Evolutionary conservation across 2,888 invertebrate species (phyloP), one percentile per base, ranked within the genome.

Genomic region (Fabriciana adippe): DNA sequence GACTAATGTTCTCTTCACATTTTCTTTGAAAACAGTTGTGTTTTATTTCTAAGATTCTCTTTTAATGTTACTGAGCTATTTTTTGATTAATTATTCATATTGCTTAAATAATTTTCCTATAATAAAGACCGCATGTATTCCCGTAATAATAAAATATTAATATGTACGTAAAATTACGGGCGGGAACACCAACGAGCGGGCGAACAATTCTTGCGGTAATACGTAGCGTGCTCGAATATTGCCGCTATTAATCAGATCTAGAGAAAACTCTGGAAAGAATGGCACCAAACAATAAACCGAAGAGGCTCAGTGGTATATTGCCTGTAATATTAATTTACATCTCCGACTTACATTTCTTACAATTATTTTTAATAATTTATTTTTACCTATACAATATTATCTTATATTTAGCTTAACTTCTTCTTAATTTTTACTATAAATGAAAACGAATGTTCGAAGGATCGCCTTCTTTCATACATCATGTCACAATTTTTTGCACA

Each of bases 221-320:
- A 81, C 80, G 74, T 76, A 76, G 79, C 79, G 79, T 76, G 81
- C 84, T 73, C 82, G 81, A 87, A 87, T 89, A 89, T 88, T 89
- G 79, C 86, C 77, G 85, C 85, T 85, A 90, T 90, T 89, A 89
- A 90, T 90, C 88, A 88, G 87, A 86, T 85, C 81, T 79, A 67
- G 64, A 74, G 73, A 75, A 73, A 68, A 75, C 77, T 74, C 21
- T 54, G 76, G 79, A 84, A 87, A 87, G 84, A 88, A 88, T 85
- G 81, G 83, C 78, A 79, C 80, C 76, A 21, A 65, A 66, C 59
- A 67, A 57, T 45, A 31, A 53, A 64, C 16, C 35, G 31, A 55
- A 55, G 16, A 57, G 15, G 47, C 15, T 55, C 41, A 15, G 15
- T 41, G 26, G 26, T 26, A 26, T 53, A 47, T 59, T 54, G 47